Evolutionary conservation across 2,888 invertebrate genomes (phyloP).

Genomic region (Drosophila picticornis): DNA sequence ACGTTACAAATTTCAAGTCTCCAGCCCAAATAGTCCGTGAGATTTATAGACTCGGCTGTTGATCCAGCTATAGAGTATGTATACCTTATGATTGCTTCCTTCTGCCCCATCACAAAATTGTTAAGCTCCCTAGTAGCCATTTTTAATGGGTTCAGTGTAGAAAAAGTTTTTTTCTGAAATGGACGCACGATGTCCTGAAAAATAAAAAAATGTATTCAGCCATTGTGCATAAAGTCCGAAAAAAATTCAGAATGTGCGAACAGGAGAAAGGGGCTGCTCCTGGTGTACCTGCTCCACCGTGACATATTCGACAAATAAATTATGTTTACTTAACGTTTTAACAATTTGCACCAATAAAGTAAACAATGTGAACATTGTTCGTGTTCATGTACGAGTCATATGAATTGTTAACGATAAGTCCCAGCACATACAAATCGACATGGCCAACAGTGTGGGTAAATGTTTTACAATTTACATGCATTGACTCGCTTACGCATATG

Average conservation of each 20-base stretch:
- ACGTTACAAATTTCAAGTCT: background rate
- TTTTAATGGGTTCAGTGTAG: background rate
- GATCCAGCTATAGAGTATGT: background rate
- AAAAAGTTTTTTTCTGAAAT: conserved; percentile 9
- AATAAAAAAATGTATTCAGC: conserved; percentile 20
- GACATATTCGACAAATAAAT: conserved; percentile 54
- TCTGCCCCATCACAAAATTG: background rate
- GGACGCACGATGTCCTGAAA: background rate
- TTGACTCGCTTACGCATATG: conserved; percentile 11
- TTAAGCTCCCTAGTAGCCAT: background rate
- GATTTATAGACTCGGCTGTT: background rate
- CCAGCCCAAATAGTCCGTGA: background rate
- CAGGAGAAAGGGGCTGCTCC: background rate
- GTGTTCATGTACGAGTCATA: conserved; percentile 16
- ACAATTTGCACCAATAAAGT: conserved; percentile 48
- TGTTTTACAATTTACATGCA: conserved; percentile 1
- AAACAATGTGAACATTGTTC: conserved; percentile 50
- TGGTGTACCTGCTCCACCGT: background rate
- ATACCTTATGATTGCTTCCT: background rate
- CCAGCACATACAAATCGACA: conserved; percentile 8
- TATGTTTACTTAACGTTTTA: conserved; percentile 55
- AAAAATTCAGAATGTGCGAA: conserved; percentile 10
- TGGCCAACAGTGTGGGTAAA: conserved; percentile 6
- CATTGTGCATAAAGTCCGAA: conserved; percentile 13
- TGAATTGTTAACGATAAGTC: conserved; percentile 46